Percentiles rank a stretch among this genome's conserved stretches.
phyloP scores from a whole-genome alignment of 2,113 vertebrate genomes.

The Ochotona curzoniae region DNA sequence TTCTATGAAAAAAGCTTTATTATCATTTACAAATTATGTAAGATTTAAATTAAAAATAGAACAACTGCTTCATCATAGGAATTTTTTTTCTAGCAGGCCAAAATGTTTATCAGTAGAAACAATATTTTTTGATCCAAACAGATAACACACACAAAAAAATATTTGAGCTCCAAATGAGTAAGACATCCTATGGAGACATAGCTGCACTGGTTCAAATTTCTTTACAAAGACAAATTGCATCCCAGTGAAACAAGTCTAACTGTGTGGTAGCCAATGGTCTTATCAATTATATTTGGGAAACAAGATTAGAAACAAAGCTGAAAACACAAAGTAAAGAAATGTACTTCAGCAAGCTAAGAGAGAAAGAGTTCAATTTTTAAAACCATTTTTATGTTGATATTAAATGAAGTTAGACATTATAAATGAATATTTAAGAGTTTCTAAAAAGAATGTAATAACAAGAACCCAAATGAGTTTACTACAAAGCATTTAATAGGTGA shows the following conservation, averaged over 20 bases:
- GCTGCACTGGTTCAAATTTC: not conserved
- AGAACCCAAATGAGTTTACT: not conserved
- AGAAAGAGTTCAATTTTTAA: not conserved
- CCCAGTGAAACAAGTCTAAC: not conserved
- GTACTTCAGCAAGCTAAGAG: not conserved
- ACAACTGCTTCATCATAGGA: not conserved
- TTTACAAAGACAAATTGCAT: not conserved
- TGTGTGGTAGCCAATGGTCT: not conserved
- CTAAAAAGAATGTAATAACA: not conserved
- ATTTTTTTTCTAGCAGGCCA: slow-evolving; percentile 23
- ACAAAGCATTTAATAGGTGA: not conserved
- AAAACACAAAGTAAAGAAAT: not conserved
- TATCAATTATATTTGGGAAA: not conserved
- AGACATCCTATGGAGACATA: not conserved
- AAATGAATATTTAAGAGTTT: not conserved
- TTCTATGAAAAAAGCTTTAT: not conserved
- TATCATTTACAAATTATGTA: not conserved
- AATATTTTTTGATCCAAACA: slow-evolving; percentile 1
- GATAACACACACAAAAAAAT: not conserved
- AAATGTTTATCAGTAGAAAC: not conserved
- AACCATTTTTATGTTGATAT: not conserved
- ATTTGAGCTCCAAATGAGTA: not conserved
- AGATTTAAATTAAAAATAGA: not conserved
- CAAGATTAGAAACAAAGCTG: not conserved
- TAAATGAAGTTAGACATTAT: not conserved